phyloP scores from a whole-genome alignment of 2,888 invertebrate species.

The Orchesella flavescens region DNA sequence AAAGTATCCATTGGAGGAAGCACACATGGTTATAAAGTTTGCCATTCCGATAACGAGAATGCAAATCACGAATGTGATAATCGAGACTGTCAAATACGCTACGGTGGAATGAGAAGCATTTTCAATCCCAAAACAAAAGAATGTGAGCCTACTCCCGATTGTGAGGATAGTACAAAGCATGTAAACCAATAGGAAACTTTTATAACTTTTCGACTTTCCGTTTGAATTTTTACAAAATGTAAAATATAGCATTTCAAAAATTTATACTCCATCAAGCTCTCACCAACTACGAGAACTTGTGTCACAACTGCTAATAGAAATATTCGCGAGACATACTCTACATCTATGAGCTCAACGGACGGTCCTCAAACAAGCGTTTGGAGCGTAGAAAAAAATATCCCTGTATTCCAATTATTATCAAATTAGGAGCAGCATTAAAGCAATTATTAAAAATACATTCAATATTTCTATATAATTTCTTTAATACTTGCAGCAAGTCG shows the following conservation, averaged over 20 bases:
- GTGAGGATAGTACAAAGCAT: background rate
- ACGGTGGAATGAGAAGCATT: constrained; percentile 16
- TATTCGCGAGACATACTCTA: too few species aligned
- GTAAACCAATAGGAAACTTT: background rate
- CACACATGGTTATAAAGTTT: constrained; percentile 13
- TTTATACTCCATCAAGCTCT: background rate
- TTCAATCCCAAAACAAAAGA: background rate
- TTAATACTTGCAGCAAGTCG: background rate
- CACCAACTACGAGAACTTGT: background rate
- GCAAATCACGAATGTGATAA: constrained; percentile 38
- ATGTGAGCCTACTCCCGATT: background rate
- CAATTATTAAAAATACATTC: too few species aligned
- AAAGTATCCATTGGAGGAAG: constrained; percentile 31
- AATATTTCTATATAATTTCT: too few species aligned
- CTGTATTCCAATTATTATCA: too few species aligned
- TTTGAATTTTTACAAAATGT: too few species aligned
- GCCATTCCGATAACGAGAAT: constrained; percentile 31
- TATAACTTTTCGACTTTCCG: background rate
- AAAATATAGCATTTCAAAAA: too few species aligned
- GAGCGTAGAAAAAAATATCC: too few species aligned
- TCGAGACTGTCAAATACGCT: constrained; percentile 35
- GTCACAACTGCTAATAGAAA: background rate
- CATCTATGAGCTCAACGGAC: too few species aligned
- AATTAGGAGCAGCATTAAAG: too few species aligned
- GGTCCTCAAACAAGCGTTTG: too few species aligned